Evolutionary conservation across 2,888 invertebrate genomes (phyloP).

Genomic region (Rugalucina vietnamica): DNA sequence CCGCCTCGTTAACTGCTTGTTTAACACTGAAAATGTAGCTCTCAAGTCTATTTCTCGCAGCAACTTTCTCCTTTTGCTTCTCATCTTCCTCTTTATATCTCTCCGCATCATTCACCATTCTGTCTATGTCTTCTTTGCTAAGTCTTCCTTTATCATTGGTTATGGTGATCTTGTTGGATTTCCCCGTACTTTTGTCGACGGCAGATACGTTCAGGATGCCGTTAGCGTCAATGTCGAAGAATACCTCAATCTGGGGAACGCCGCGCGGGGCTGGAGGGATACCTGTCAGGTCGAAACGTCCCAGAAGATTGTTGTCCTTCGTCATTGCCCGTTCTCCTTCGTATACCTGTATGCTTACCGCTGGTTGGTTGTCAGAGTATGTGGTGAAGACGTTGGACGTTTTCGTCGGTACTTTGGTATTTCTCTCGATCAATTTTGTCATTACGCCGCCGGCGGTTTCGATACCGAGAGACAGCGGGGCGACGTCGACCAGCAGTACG

Average conservation of each 20-base stretch:
- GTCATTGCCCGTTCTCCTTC: conserved; percentile 98
- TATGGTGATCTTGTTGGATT: conserved; percentile 92
- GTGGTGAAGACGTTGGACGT: conserved; percentile 89
- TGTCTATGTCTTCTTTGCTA: conserved; percentile 93
- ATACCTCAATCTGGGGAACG: conserved; percentile 86
- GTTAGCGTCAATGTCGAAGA: conserved; percentile 94
- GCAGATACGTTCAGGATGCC: conserved; percentile 88
- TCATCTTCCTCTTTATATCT: conserved; percentile 80
- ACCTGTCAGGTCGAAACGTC: conserved; percentile 78
- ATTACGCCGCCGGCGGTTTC: conserved; percentile 86
- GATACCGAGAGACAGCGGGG: conserved; percentile 84
- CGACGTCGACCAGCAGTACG: conserved; percentile 90
- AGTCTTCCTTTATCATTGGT: conserved; percentile 94
- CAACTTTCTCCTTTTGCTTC: conserved; percentile 75
- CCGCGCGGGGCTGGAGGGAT: conserved; percentile 81
- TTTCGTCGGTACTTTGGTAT: conserved; percentile 82
- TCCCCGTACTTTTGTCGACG: conserved; percentile 90
- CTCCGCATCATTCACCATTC: conserved; percentile 85
- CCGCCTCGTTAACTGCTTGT: conserved; percentile 86
- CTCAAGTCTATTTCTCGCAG: conserved; percentile 76
- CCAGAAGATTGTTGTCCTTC: conserved; percentile 91
- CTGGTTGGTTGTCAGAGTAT: conserved; percentile 92
- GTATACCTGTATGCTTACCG: conserved; percentile 87
- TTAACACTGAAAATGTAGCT: conserved; percentile 84
- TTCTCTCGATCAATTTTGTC: conserved; percentile 74